Conservation (phyloP, 2,797 vertebrate species). For the Cyclura pinguis region DNA sequence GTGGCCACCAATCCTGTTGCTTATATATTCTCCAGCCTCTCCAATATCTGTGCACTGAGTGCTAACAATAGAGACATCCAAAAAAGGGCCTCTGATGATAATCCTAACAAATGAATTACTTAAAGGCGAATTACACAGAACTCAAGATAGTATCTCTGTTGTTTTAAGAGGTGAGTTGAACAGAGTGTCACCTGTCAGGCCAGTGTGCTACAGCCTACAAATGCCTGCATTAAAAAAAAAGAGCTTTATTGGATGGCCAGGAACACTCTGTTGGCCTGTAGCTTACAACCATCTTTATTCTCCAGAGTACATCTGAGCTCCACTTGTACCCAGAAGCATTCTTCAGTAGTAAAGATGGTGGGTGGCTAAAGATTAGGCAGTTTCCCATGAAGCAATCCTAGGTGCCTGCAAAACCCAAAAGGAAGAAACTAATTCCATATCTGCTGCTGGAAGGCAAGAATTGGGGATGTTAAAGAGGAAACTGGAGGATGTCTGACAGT, state of each 20-base stretch:
- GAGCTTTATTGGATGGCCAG: not conserved
- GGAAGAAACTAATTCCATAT: not conserved
- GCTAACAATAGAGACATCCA: not conserved
- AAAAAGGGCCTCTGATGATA: not conserved
- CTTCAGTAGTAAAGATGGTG: not conserved
- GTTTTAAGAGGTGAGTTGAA: not conserved
- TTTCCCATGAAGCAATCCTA: not conserved
- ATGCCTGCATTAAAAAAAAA: not conserved
- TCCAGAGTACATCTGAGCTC: not conserved
- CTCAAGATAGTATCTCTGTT: not conserved
- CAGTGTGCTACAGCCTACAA: not conserved
- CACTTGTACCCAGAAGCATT: not conserved
- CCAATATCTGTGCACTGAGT: too few species aligned
- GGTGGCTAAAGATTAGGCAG: not conserved
- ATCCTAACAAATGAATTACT: not conserved
- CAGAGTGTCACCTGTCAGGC: too few species aligned
- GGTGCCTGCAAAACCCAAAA: not conserved
- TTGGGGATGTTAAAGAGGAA: not conserved
- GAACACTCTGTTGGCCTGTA: not conserved
- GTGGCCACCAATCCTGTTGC: too few species aligned
- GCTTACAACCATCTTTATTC: not conserved
- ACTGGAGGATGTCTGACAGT: not conserved
- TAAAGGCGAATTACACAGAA: not conserved
- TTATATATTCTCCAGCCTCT: too few species aligned
- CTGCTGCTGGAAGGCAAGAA: not conserved